Conservation (phyloP, 1,140 invertebrate species). For the Drosophila pruinosa region DNA sequence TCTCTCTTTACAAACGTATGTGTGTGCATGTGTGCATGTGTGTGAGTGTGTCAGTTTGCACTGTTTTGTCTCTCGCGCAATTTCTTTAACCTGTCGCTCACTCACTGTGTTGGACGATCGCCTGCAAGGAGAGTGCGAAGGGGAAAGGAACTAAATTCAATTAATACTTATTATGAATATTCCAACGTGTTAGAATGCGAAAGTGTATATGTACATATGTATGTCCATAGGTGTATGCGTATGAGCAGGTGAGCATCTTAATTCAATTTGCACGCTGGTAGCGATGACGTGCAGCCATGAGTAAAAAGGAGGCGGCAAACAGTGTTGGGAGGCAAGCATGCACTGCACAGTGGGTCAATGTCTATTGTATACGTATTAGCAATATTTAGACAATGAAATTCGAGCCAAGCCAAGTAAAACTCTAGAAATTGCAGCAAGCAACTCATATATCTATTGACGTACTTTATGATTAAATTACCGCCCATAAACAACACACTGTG, state of each 20-base stretch:
- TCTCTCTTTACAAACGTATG: slow-evolving; percentile 1
- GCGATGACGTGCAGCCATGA: not conserved
- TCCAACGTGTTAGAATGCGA: not conserved
- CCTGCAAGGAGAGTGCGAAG: not conserved
- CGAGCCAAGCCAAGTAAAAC: no score
- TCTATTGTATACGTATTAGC: not conserved
- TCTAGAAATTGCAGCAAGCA: no score
- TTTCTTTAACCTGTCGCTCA: slow-evolving; percentile 12
- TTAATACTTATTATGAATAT: slow-evolving; percentile 27
- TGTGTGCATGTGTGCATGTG: not conserved
- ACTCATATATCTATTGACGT: no score
- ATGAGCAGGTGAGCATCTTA: slow-evolving; percentile 26
- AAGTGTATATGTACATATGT: not conserved
- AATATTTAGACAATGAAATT: no score
- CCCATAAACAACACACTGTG: no score
- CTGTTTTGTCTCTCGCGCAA: not conserved
- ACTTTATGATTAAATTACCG: no score
- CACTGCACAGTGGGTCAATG: not conserved
- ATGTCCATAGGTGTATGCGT: not conserved
- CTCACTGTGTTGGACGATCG: not conserved
- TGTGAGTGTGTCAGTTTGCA: no score
- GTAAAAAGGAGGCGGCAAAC: not conserved
- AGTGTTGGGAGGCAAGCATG: not conserved
- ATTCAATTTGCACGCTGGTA: slow-evolving; percentile 28
- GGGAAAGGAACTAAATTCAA: slow-evolving; percentile 24